A percentile compares a stretch with the other conserved stretches of the same genome.
These are phyloP conservation scores for Palythoa caribaeorum DNA, from an alignment of 92 coral and sea anemone species.

Conservation along the genomic window DNA sequence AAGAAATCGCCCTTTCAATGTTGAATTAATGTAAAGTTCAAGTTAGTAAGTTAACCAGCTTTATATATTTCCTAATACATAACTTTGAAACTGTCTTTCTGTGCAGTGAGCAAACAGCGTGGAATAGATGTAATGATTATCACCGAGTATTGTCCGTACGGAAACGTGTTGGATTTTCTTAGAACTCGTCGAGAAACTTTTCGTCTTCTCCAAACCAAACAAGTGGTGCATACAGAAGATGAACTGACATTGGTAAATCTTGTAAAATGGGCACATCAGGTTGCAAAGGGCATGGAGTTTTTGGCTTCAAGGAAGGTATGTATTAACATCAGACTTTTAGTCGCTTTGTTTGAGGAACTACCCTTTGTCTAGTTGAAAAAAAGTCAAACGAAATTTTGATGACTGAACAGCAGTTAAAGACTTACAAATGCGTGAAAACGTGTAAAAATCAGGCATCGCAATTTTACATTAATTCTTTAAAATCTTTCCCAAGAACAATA, in stretches of 20 bases:
- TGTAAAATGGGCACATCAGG: conserved; percentile 13
- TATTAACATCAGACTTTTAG: not conserved
- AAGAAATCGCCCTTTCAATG: too few species aligned
- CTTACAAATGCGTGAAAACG: too few species aligned
- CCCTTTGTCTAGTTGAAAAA: too few species aligned
- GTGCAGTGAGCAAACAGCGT: conserved; percentile 18
- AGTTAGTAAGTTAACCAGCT: too few species aligned
- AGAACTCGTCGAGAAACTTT: not conserved
- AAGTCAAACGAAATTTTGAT: too few species aligned
- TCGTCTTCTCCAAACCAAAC: not conserved
- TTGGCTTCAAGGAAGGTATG: conserved; percentile 35
- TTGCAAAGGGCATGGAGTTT: conserved; percentile 37
- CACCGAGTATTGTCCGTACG: conserved; percentile 19
- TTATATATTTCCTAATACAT: too few species aligned
- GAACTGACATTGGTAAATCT: not conserved
- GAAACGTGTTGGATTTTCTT: conserved; percentile 10
- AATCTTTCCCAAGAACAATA: too few species aligned
- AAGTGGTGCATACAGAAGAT: not conserved
- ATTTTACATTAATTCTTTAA: too few species aligned
- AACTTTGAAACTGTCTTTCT: not conserved
- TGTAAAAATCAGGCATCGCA: too few species aligned
- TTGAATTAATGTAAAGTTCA: too few species aligned
- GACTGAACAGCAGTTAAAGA: too few species aligned
- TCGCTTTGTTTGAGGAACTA: too few species aligned
- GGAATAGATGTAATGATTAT: conserved; percentile 11